Conservation (phyloP, 2,888 invertebrate species). For the Cremastinae sp. region DNA sequence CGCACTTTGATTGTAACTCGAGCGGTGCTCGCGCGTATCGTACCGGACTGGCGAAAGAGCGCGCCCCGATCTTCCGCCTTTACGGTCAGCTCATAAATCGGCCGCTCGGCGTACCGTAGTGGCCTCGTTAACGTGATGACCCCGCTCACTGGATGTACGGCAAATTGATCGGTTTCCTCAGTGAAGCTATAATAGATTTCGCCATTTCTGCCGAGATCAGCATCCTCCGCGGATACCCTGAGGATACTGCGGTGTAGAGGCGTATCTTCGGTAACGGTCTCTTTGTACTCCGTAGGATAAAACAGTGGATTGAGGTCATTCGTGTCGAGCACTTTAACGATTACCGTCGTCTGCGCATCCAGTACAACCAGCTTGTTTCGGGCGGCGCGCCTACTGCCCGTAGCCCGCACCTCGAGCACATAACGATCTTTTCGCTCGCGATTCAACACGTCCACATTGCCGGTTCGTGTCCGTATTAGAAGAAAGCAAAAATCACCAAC, state of each 20-base stretch:
- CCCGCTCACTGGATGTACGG: slow-evolving; percentile 96
- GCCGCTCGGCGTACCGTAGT: slow-evolving; percentile 85
- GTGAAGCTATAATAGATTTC: slow-evolving; percentile 97
- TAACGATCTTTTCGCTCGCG: slow-evolving; percentile 94
- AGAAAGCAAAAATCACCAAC: slow-evolving; percentile 98
- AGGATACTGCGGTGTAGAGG: slow-evolving; percentile 91
- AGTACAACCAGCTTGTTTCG: slow-evolving; percentile 81
- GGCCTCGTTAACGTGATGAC: slow-evolving; percentile 91
- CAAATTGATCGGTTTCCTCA: slow-evolving; percentile 91
- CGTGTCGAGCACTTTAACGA: slow-evolving; percentile 89
- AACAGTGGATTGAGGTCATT: slow-evolving; percentile 97
- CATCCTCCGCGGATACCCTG: slow-evolving; percentile 94
- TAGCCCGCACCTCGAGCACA: slow-evolving; percentile 88
- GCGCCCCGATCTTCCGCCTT: slow-evolving; percentile 92
- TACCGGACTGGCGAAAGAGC: slow-evolving; percentile 81
- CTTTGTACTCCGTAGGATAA: slow-evolving; percentile 93
- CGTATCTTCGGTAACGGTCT: slow-evolving; percentile 93
- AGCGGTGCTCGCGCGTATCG: slow-evolving; percentile 86
- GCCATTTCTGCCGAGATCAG: slow-evolving; percentile 96
- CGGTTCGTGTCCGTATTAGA: slow-evolving; percentile 92
- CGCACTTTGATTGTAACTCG: slow-evolving; percentile 88
- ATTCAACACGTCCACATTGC: slow-evolving; percentile 93
- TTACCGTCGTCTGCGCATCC: slow-evolving; percentile 86
- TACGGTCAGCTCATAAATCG: slow-evolving; percentile 88
- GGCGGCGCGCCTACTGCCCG: slow-evolving; percentile 83